Conservation (phyloP, 2,113 vertebrate species). For the Mixornis gularis region DNA sequence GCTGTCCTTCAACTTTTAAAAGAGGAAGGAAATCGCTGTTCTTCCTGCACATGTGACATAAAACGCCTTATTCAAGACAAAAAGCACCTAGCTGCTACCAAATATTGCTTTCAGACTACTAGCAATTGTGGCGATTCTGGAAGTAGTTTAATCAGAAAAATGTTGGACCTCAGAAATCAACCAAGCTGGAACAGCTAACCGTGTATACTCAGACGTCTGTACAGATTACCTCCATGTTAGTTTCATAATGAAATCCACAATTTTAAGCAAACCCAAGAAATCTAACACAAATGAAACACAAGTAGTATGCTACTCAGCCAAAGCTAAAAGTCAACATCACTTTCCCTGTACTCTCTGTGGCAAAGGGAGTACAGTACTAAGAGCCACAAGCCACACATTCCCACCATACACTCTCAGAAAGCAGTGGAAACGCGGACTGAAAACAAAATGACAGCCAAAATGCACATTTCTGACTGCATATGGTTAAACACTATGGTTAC, state of each 20-base stretch:
- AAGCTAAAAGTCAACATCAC: not conserved
- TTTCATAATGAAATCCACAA: not conserved
- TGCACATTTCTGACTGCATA: not conserved
- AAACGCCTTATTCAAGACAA: not conserved
- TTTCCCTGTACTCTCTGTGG: not conserved
- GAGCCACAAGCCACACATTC: not conserved
- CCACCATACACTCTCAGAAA: not conserved
- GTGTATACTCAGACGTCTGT: not conserved
- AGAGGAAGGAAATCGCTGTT: not conserved
- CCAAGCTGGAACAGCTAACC: not conserved
- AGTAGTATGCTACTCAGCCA: not conserved
- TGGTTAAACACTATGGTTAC: not conserved
- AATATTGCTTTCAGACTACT: not conserved
- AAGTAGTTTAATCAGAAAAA: not conserved
- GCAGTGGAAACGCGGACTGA: not conserved
- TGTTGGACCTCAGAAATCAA: not conserved
- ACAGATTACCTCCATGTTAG: not conserved
- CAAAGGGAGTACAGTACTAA: not conserved
- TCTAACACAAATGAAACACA: not conserved
- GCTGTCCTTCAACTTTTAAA: not conserved
- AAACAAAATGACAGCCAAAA: not conserved
- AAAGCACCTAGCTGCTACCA: not conserved
- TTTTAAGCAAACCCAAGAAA: not conserved
- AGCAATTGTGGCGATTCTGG: not conserved
- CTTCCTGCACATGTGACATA: fast-evolving